Conservation (phyloP, 2,113 vertebrate species). For the Stegastes partitus region DNA sequence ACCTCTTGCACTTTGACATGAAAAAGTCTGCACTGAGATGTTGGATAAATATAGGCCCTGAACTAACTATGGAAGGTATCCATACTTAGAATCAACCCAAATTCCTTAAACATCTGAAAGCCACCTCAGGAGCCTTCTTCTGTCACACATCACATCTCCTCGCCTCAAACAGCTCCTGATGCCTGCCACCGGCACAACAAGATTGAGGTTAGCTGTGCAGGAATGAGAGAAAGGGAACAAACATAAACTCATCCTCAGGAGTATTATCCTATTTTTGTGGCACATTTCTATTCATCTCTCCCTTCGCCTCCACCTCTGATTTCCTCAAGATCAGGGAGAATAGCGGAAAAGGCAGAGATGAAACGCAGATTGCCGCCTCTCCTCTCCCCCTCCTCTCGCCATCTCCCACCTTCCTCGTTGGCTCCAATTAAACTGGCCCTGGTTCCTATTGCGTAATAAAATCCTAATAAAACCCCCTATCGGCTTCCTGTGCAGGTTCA, state of each 20-base stretch:
- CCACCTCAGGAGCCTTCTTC: conserved; percentile 18
- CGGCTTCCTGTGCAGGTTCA: conserved; percentile 71
- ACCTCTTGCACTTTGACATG: conserved; percentile 56
- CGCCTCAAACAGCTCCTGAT: conserved; percentile 32
- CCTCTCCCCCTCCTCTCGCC: background rate
- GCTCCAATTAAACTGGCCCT: conserved; percentile 69
- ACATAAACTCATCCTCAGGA: conserved; percentile 52
- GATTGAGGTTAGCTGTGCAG: conserved; percentile 62
- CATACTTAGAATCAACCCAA: conserved; percentile 54
- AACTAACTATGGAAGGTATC: conserved; percentile 45
- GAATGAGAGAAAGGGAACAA: conserved; percentile 53
- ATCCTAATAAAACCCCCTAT: conserved; percentile 59
- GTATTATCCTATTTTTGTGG: conserved; percentile 66
- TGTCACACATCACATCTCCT: conserved; percentile 46
- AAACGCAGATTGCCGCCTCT: conserved; percentile 36
- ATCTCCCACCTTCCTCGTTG: conserved; percentile 55
- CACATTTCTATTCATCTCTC: conserved; percentile 60
- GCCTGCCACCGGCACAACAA: conserved; percentile 40
- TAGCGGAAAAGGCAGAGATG: conserved; percentile 53
- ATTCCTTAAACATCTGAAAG: conserved; percentile 61
- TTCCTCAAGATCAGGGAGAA: conserved; percentile 61
- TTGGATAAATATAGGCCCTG: conserved; percentile 60
- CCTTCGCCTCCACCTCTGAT: conserved; percentile 53
- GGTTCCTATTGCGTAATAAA: conserved; percentile 68
- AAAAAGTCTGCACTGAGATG: conserved; percentile 40